phyloP scores from a whole-genome alignment of 2,888 invertebrate genomes.

The Endomychus coccineus region DNA sequence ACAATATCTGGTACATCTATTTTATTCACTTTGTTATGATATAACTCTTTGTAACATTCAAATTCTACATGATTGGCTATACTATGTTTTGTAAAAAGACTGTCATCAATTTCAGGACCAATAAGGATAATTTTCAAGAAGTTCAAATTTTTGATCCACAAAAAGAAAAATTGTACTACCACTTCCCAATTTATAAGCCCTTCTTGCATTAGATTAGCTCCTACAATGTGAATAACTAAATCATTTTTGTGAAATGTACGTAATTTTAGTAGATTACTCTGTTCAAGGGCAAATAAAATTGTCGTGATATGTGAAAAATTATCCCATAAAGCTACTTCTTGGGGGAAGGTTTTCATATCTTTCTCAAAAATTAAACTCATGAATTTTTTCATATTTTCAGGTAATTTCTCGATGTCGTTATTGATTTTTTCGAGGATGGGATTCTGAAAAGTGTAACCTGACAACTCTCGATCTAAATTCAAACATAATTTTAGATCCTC shows the following conservation, averaged over 20 bases:
- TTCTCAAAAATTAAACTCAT: constrained; percentile 4
- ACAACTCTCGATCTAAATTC: constrained; percentile 8
- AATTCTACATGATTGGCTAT: constrained; percentile 2
- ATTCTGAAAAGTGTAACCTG: neutral
- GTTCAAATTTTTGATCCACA: constrained; percentile 11
- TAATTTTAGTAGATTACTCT: constrained; percentile 4
- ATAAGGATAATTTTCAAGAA: constrained; percentile 9
- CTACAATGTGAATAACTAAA: constrained; percentile 10
- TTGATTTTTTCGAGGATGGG: constrained; percentile 3
- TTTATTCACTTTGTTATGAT: constrained; percentile 6
- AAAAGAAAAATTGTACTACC: constrained; percentile 3
- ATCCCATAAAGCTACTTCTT: constrained; percentile 7
- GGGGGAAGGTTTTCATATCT: neutral
- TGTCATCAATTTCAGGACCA: constrained; percentile 8
- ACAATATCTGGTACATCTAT: constrained; percentile 8
- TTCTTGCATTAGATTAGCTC: constrained; percentile 13
- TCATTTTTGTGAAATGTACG: constrained; percentile 1
- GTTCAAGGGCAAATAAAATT: constrained; percentile 10
- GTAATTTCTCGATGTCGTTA: constrained; percentile 1
- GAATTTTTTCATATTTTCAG: constrained; percentile 4
- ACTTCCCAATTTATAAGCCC: constrained; percentile 3
- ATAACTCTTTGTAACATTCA: constrained; percentile 10
- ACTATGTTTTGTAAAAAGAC: neutral
- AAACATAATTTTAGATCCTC: constrained; percentile 9
- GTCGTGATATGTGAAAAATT: constrained; percentile 9